Conservation (phyloP, 2,888 invertebrate genomes). For the Phalera bucephala region DNA sequence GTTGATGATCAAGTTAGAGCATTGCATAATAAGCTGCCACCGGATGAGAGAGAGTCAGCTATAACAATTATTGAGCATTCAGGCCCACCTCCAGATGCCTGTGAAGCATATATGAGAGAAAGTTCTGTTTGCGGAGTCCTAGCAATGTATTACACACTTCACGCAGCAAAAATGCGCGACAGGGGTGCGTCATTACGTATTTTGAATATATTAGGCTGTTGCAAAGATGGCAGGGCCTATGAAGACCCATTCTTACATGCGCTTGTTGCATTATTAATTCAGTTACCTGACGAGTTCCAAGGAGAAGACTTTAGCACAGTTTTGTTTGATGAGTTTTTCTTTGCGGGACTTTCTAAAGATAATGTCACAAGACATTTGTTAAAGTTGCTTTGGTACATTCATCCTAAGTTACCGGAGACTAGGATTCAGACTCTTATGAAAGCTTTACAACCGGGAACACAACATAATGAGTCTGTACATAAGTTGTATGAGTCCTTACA, state of each 20-base stretch:
- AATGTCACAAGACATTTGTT: conserved; percentile 96
- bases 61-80: conserved; percentile 97
- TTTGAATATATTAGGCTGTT: conserved; percentile 94
- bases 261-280: conserved; percentile 92
- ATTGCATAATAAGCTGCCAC: conserved; percentile 92
- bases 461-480: conserved; percentile 94
- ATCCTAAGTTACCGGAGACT: conserved; percentile 91
- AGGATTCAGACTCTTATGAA: conserved; percentile 92
- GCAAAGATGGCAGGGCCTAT: conserved; percentile 95
- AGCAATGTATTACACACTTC: conserved; percentile 97
- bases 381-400: conserved; percentile 95
- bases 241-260: conserved; percentile 98
- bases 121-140: conserved; percentile 95
- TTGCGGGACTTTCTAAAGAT: conserved; percentile 93
- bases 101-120: conserved; percentile 95
- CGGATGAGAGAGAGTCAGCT: conserved; percentile 96
- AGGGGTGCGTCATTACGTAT: conserved; percentile 92
- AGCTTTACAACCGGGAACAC: conserved; percentile 88
- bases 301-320: conserved; percentile 97
- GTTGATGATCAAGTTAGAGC: conserved; percentile 93
- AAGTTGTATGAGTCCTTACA: conserved; percentile 89
- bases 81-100: conserved; percentile 96
- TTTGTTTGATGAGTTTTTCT: conserved; percentile 97
- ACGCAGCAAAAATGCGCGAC: conserved; percentile 92
- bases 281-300: conserved; percentile 95